Conservation (phyloP, 2,113 vertebrate species). For the Piprites chloris region DNA sequence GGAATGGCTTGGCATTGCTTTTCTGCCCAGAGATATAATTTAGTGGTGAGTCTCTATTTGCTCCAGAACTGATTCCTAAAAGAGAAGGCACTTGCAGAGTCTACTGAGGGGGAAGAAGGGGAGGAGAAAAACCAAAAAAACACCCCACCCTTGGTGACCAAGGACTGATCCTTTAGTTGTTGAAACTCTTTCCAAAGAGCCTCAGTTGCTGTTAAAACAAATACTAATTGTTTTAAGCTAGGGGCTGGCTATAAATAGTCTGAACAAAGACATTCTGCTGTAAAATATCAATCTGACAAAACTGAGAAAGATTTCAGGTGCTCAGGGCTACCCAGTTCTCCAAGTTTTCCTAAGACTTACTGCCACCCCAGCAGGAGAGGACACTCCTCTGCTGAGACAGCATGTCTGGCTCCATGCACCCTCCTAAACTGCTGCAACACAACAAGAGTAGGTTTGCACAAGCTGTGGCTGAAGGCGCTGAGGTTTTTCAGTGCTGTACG, state of each 20-base stretch:
- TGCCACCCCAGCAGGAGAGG: not conserved
- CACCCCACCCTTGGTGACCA: not conserved
- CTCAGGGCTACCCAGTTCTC: not conserved
- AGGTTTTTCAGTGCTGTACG: rapidly evolving
- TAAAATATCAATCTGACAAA: not conserved
- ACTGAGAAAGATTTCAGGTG: not conserved
- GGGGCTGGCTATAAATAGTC: not conserved
- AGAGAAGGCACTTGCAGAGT: not conserved
- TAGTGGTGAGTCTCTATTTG: not conserved
- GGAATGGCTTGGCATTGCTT: not conserved
- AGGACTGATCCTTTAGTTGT: not conserved
- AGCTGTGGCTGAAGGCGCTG: not conserved
- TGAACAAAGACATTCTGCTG: not conserved
- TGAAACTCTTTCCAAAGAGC: conserved; percentile 16
- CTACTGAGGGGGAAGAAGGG: not conserved
- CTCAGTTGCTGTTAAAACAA: conserved; percentile 6
- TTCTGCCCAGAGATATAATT: conserved; percentile 37
- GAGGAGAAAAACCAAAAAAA: not conserved
- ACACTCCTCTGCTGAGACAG: conserved; percentile 9
- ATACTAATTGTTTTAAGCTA: conserved; percentile 9
- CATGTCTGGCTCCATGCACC: not conserved
- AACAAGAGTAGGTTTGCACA: conserved; percentile 24
- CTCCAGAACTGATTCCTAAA: not conserved
- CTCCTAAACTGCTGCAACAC: not conserved
- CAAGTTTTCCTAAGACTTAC: not conserved